phyloP scores from a whole-genome alignment of 2,113 vertebrate genomes.

The Erythrolamprus reginae region DNA sequence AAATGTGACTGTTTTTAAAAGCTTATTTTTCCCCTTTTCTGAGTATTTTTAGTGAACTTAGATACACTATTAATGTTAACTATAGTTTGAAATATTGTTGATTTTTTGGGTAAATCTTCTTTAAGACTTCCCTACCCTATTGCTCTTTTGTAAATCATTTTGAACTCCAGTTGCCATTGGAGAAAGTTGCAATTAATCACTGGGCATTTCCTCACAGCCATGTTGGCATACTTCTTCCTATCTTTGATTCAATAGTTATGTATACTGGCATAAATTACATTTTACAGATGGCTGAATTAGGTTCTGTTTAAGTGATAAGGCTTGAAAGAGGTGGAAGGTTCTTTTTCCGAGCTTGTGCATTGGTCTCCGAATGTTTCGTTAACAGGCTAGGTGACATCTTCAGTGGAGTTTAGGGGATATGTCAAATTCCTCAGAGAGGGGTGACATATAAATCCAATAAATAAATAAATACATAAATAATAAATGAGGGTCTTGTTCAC shows the following conservation, averaged over 20 bases:
- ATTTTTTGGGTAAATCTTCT: background rate
- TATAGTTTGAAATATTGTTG: background rate
- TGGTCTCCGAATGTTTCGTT: too few species aligned
- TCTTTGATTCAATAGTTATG: background rate
- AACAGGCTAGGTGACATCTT: too few species aligned
- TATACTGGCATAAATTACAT: background rate
- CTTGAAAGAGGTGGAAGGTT: background rate
- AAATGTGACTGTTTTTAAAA: background rate
- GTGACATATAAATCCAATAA: too few species aligned
- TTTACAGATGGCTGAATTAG: background rate
- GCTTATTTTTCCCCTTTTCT: background rate
- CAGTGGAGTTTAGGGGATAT: too few species aligned
- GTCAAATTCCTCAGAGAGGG: too few species aligned
- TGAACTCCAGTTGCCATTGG: background rate
- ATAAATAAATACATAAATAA: too few species aligned
- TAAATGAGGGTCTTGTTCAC: too few species aligned
- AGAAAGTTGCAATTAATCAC: background rate
- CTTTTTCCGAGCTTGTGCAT: too few species aligned
- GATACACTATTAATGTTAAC: background rate
- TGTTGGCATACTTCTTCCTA: background rate
- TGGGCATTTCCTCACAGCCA: background rate
- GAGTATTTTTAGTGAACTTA: background rate
- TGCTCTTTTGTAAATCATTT: background rate
- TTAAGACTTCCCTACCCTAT: background rate
- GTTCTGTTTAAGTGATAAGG: background rate